phyloP scores from a whole-genome alignment of 2,888 invertebrate species.

The Ennomos quercinarius region DNA sequence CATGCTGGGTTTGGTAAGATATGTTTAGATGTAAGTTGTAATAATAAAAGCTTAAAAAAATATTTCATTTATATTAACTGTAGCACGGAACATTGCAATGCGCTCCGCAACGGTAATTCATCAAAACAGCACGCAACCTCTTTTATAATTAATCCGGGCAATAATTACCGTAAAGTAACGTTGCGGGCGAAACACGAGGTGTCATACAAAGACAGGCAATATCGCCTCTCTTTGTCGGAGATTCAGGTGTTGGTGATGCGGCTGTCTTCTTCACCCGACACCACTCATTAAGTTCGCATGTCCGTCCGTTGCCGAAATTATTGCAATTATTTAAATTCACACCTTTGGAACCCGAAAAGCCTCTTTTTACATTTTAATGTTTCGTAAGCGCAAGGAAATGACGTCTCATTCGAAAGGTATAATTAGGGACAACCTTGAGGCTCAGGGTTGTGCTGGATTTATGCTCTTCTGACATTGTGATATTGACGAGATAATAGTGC shows the following conservation, averaged over 20 bases:
- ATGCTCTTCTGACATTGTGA: constrained; percentile 68
- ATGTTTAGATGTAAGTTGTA: too few species aligned
- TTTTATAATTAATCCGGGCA: constrained; percentile 44
- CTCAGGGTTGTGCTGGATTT: constrained; percentile 71
- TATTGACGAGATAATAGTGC: constrained; percentile 70
- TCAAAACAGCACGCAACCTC: constrained; percentile 39
- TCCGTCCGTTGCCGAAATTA: constrained; percentile 74
- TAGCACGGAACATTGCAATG: constrained; percentile 26
- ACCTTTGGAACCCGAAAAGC: constrained; percentile 81
- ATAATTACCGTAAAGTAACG: constrained; percentile 43
- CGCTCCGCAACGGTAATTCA: constrained; percentile 36
- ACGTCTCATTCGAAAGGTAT: constrained; percentile 84
- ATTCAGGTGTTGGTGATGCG: constrained; percentile 45
- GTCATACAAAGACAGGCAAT: constrained; percentile 42
- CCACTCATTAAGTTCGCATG: constrained; percentile 82
- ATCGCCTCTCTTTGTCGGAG: constrained; percentile 55
- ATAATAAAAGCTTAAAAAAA: too few species aligned
- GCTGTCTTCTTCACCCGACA: constrained; percentile 69
- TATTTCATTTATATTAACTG: too few species aligned
- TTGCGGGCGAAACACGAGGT: constrained; percentile 37
- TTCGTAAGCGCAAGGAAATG: constrained; percentile 83
- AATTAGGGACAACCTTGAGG: constrained; percentile 81
- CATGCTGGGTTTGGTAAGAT: too few species aligned
- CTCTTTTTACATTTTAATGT: constrained; percentile 81
- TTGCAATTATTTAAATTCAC: constrained; percentile 86